Base-by-base conservation (phyloP, 2,888 invertebrate genomes). In the Abrostola triplasia region DNA sequence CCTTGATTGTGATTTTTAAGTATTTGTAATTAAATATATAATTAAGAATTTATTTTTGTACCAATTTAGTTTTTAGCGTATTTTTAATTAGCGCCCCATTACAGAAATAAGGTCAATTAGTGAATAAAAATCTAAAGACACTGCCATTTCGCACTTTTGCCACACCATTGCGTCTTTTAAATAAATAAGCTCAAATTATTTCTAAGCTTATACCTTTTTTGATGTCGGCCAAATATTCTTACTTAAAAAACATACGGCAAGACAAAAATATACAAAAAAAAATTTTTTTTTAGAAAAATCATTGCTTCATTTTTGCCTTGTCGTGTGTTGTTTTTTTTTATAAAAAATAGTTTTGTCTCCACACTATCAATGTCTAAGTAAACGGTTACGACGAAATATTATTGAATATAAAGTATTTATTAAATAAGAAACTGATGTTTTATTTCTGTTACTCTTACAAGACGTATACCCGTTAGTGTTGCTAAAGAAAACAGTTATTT, bases 371-470 rank as follows among this genome's bases (percentile, higher is more conserved):
- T 82, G 76, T 79, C 70, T 79, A 57, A 79, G 70, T 83, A 80
- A 80, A 75, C 24, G 77, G 72, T 84, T 80, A 81, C 82, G 84
- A 82, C 85, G 82, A 86, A 82, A 82, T 82, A 86, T 85, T 84
- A 85, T 82, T 89, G 83, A 92, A 92, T 91, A 90, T 88, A 93
- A 90, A 89, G 88, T 92, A 93, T 93, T 93, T 92, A 93, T 93
- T 90, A 90, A 90, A 90, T 90, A 90, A 91, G 86, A 85, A 64
- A 70, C 42, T 54, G 49, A 64, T 80, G 78, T 88, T 90, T 90
- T 85, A 79, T 89, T 91, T 87, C 44, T 37, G 36, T 12, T n/a
- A 6, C 1, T n/a, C 1, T 4, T 37, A 38, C 8, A 51, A 37
- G 5, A 9, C 5, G 7, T 13, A 4, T 44, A 10, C 44, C 12